Conservation (phyloP, 2,797 vertebrate species). For the Ciconia nigra region DNA sequence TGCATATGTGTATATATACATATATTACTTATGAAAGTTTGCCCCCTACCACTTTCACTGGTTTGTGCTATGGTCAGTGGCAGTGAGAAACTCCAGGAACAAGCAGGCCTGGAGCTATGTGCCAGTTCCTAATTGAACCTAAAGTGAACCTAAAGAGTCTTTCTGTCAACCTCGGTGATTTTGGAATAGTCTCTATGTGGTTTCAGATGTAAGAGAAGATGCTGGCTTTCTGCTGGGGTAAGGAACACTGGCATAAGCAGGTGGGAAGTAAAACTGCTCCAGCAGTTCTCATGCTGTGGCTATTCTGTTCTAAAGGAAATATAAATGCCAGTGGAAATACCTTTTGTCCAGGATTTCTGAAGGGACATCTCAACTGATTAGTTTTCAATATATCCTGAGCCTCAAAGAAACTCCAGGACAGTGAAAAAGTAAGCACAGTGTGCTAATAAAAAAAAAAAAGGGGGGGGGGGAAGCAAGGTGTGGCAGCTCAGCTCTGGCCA, state of each 20-base stretch:
- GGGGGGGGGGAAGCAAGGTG: accelerated
- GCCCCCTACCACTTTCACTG: not conserved
- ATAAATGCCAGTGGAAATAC: not conserved
- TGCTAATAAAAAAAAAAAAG: not conserved
- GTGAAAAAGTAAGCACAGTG: not conserved
- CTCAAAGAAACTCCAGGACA: not conserved
- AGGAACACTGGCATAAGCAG: not conserved
- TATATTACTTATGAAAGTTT: not conserved
- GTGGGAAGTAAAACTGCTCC: not conserved
- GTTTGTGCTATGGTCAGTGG: not conserved
- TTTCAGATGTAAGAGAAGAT: not conserved
- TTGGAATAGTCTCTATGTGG: not conserved
- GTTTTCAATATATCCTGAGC: not conserved
- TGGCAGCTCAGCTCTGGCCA: not conserved
- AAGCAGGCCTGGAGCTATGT: not conserved
- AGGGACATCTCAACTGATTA: not conserved
- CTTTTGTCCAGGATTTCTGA: not conserved
- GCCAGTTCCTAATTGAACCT: not conserved
- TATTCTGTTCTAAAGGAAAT: not conserved
- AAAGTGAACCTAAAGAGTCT: not conserved
- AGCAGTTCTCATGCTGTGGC: not conserved
- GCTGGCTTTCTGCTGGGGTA: not conserved
- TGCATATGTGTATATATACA: not conserved
- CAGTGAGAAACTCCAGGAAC: not conserved
- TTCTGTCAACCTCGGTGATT: not conserved